phyloP scores from a whole-genome alignment of 92 coral and sea anemone species.

The Paragorgia papillata region DNA sequence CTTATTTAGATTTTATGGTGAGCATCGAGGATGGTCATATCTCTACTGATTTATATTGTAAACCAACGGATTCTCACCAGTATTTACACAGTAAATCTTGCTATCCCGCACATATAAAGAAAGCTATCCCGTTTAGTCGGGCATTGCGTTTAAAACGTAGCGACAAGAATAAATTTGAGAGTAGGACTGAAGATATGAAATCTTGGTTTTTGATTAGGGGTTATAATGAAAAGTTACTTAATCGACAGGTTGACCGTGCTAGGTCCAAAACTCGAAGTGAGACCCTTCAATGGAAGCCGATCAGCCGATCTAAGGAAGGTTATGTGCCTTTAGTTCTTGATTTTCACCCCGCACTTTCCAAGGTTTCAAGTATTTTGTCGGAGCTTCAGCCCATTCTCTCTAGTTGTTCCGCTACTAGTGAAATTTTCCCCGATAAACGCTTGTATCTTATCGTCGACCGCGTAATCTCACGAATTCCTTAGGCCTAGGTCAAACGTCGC shows the following conservation, averaged over 20 bases:
- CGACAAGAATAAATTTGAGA: background rate
- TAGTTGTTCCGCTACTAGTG: background rate
- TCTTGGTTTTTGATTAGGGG: background rate
- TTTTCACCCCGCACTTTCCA: background rate
- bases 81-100: too few relatives aligned
- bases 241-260: constrained; percentile 5
- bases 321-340: background rate
- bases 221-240: background rate
- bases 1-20: too few relatives aligned
- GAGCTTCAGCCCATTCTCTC: constrained; percentile 4
- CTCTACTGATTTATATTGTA: too few relatives aligned
- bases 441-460: background rate
- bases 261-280: background rate
- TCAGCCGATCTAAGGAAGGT: background rate
- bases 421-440: background rate
- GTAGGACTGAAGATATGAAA: background rate
- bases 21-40: too few relatives aligned
- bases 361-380: background rate
- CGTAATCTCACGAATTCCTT: background rate
- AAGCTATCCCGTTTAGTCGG: too few relatives aligned
- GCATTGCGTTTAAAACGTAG: background rate
- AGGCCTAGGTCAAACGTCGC: too few relatives aligned
- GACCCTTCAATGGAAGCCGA: background rate
- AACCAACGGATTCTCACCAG: too few relatives aligned
- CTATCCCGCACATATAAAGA: too few relatives aligned